Conservation (phyloP, 2,888 invertebrate species). For the Plebejus anna region DNA sequence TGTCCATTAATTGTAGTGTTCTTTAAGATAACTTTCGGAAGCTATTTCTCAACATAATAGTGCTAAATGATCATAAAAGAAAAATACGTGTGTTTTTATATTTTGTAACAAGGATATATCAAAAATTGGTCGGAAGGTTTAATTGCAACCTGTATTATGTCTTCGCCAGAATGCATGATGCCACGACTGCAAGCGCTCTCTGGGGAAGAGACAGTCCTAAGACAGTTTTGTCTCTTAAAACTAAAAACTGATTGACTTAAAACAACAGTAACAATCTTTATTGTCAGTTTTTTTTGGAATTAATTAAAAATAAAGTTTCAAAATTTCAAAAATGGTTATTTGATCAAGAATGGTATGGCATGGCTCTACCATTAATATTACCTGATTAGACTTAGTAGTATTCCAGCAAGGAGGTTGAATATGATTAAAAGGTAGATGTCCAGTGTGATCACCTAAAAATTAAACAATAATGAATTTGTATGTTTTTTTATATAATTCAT, state of each 20-base stretch:
- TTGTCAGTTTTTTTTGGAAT: not conserved
- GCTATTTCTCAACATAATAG: too few relatives aligned
- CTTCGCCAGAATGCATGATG: too few relatives aligned
- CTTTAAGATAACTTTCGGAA: too few relatives aligned
- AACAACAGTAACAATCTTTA: not conserved
- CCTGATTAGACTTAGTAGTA: conserved; percentile 67
- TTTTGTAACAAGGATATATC: too few relatives aligned
- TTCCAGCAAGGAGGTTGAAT: conserved; percentile 66
- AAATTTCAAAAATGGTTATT: not conserved
- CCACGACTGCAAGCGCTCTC: too few relatives aligned
- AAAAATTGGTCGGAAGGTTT: too few relatives aligned
- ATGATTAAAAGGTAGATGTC: conserved; percentile 58
- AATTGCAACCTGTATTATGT: too few relatives aligned
- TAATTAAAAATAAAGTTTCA: not conserved
- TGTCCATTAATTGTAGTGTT: too few relatives aligned
- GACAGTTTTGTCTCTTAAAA: not conserved
- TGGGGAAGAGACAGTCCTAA: too few relatives aligned
- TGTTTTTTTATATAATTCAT: not conserved
- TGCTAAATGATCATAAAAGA: too few relatives aligned
- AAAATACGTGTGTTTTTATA: too few relatives aligned
- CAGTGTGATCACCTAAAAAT: conserved; percentile 53
- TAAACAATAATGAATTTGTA: conserved; percentile 5
- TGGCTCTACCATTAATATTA: conserved; percentile 37
- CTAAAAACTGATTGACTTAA: not conserved
- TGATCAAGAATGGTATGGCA: too few relatives aligned